These are phyloP conservation scores for Caenorhabditis sp. DNA, from an alignment of 2,888 invertebrate genomes.

Conservation along the genomic window DNA sequence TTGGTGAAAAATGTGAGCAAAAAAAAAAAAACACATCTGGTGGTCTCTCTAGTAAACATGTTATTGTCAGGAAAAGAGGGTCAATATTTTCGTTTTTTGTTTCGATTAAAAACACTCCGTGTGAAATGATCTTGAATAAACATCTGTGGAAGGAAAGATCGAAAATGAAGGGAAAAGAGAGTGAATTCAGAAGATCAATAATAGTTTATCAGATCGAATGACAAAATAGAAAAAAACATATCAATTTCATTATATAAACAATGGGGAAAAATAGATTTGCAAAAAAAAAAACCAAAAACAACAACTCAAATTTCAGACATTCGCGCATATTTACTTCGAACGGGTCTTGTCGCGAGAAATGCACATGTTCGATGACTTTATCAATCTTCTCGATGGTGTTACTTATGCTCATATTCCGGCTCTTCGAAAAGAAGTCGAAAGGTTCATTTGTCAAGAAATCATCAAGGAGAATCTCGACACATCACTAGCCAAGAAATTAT, in stretches of 20 bases:
- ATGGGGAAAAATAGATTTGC: no score
- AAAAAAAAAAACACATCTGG: conserved; percentile 16
- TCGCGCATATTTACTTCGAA: conserved; percentile 67
- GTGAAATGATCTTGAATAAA: neutral
- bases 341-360: conserved; percentile 59
- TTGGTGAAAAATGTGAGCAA: conserved; percentile 47
- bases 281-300: no score
- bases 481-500: conserved; percentile 63
- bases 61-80: conserved; percentile 16
- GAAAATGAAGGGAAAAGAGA: neutral
- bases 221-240: neutral
- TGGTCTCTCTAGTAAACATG: conserved; percentile 23
- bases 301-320: conserved; percentile 52
- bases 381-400: conserved; percentile 62
- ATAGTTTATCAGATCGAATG: neutral
- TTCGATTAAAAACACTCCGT: conserved; percentile 3
- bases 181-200: neutral
- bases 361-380: conserved; percentile 65
- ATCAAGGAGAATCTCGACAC: conserved; percentile 62
- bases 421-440: conserved; percentile 63
- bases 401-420: conserved; percentile 63
- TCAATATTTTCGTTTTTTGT: neutral
- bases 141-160: neutral
- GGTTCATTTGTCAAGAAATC: conserved; percentile 66
- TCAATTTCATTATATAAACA: neutral